Evolutionary conservation across 1,140 invertebrate genomes (phyloP).

Genomic region (Drosophila obscura): DNA sequence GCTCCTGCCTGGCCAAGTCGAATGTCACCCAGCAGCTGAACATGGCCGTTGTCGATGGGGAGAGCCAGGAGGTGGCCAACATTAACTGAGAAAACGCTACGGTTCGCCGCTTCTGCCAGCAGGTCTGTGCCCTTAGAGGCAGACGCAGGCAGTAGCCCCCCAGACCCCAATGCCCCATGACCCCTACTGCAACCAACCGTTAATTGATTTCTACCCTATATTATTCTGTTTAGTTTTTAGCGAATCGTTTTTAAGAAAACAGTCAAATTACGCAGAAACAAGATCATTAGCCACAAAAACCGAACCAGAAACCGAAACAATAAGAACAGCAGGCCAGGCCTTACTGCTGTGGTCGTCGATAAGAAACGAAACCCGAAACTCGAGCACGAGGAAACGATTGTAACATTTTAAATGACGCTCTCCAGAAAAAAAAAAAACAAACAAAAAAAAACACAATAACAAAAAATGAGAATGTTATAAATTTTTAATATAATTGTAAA

Average conservation of each 20-base stretch:
- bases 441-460: no score
- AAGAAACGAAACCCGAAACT: conserved; percentile 21
- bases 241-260: conserved; percentile 68
- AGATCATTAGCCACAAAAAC: conserved; percentile 20
- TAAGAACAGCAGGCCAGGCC: conserved; percentile 30
- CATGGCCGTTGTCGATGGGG: conserved; percentile 72
- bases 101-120: conserved; percentile 52
- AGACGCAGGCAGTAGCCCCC: conserved; percentile 37
- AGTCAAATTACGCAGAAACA: conserved; percentile 57
- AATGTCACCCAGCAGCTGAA: conserved; percentile 77
- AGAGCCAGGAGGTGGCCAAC: conserved; percentile 73
- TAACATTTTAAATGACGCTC: conserved; percentile 68
- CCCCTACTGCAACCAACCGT: conserved; percentile 30
- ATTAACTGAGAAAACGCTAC: conserved; percentile 71
- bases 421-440: not conserved
- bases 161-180: conserved; percentile 8
- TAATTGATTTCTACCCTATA: conserved; percentile 59
- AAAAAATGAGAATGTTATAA: conserved; percentile 58
- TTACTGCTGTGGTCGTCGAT: conserved; percentile 18
- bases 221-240: conserved; percentile 69
- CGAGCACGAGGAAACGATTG: conserved; percentile 51
- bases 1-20: conserved; percentile 95
- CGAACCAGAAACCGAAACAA: conserved; percentile 12
- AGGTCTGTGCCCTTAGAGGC: conserved; percentile 48
- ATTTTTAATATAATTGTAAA: conserved; percentile 75